phyloP scores from a whole-genome alignment of 2,797 vertebrate genomes.

The Rhincodon typus region DNA sequence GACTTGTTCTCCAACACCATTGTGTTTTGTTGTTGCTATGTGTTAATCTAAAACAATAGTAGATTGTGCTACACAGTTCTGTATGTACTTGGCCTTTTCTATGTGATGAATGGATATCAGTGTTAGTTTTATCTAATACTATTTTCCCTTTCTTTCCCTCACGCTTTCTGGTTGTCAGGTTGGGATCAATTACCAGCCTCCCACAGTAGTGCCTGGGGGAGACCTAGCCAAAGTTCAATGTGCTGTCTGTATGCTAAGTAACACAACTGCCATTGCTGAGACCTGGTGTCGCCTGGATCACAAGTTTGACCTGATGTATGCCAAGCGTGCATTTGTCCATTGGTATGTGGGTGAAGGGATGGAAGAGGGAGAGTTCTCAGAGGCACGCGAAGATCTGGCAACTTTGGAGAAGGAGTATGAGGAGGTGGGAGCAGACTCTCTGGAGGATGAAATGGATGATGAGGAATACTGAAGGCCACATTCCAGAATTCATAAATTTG shows the following conservation, averaged over 20 bases:
- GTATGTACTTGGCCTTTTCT: too few species aligned
- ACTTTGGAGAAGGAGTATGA: constrained; percentile 81
- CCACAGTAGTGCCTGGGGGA: constrained; percentile 71
- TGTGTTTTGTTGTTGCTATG: background rate
- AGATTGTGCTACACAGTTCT: background rate
- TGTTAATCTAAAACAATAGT: background rate
- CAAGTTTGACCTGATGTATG: constrained; percentile 86
- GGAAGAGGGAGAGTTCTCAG: constrained; percentile 80
- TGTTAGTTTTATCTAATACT: background rate
- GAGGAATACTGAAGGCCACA: constrained; percentile 65
- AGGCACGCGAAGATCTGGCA: constrained; percentile 79
- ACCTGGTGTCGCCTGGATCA: constrained; percentile 81
- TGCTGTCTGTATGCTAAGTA: constrained; percentile 82
- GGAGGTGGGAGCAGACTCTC: constrained; percentile 68
- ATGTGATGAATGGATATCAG: background rate
- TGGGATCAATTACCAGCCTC: constrained; percentile 79
- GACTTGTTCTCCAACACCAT: background rate
- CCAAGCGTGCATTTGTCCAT: constrained; percentile 80
- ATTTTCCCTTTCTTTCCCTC: background rate
- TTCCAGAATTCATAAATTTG: background rate
- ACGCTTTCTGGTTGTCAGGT: constrained; percentile 54
- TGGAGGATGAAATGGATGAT: constrained; percentile 64
- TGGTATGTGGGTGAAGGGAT: constrained; percentile 84
- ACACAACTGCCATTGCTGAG: constrained; percentile 77
- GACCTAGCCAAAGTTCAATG: constrained; percentile 75